Percentiles rank a stretch among this genome's conserved stretches.
phyloP scores from a whole-genome alignment of 2,888 invertebrate genomes.

The Protodeltote pygarga region DNA sequence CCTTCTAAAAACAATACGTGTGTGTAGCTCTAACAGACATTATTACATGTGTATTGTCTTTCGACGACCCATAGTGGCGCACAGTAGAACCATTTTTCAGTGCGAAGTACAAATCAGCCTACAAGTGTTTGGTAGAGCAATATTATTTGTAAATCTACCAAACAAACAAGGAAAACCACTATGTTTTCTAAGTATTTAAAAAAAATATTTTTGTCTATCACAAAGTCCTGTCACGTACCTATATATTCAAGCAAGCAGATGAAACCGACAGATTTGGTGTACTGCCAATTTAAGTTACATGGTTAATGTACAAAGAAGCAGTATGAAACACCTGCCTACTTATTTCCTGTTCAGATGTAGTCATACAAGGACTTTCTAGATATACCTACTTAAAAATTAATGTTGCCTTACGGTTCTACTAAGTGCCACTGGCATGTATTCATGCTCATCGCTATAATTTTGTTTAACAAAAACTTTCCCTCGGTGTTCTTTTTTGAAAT shows the following conservation, averaged over 20 bases:
- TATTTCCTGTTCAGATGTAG: slow-evolving; percentile 49
- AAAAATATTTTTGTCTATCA: slow-evolving; percentile 18
- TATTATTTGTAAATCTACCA: neutral
- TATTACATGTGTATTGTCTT: too few relatives aligned
- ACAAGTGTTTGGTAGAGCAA: too few relatives aligned
- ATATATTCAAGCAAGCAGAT: slow-evolving; percentile 49
- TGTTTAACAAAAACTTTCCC: slow-evolving; percentile 13
- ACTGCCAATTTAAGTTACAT: slow-evolving; percentile 46
- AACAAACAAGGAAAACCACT: slow-evolving; percentile 23
- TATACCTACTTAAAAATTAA: slow-evolving; percentile 48
- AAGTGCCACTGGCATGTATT: slow-evolving; percentile 31
- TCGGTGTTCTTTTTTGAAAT: neutral
- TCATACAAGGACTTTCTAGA: slow-evolving; percentile 50
- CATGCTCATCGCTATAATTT: slow-evolving; percentile 7
- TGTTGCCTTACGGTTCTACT: slow-evolving; percentile 29
- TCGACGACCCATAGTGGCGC: too few relatives aligned
- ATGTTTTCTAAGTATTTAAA: slow-evolving; percentile 8
- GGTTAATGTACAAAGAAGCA: slow-evolving; percentile 26
- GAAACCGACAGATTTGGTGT: slow-evolving; percentile 51
- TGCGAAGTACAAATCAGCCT: too few relatives aligned
- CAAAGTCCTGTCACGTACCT: slow-evolving; percentile 60
- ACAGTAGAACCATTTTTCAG: too few relatives aligned
- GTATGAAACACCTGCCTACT: slow-evolving; percentile 42
- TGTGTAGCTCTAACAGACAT: too few relatives aligned
- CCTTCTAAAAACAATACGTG: too few relatives aligned